A percentile compares a stretch with the other conserved stretches of the same genome.
These are phyloP conservation scores for Pelecanoides urinatrix DNA, from an alignment of 2,113 vertebrate genomes.

Conservation along the genomic window DNA sequence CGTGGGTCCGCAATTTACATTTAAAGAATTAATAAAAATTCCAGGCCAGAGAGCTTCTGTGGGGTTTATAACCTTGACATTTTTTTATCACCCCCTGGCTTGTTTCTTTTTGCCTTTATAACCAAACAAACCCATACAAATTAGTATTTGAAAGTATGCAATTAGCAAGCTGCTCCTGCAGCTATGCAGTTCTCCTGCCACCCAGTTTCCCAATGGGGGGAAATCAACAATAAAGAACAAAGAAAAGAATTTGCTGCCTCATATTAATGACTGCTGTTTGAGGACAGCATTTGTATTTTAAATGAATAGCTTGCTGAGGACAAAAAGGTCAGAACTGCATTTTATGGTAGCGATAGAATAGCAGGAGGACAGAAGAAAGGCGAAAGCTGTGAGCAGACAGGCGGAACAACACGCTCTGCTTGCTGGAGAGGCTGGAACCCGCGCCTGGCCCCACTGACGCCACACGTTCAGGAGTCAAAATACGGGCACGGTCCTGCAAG, in stretches of 20 bases:
- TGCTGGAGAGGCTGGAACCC: not conserved
- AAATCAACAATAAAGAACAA: slow-evolving; percentile 75
- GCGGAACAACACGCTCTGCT: slow-evolving; percentile 12
- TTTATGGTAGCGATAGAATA: slow-evolving; percentile 39
- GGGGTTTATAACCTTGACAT: slow-evolving; percentile 74
- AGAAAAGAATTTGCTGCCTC: slow-evolving; percentile 70
- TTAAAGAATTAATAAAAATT: slow-evolving; percentile 85
- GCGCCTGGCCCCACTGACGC: not conserved
- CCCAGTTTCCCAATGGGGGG: slow-evolving; percentile 48
- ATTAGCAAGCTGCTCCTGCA: slow-evolving; percentile 68
- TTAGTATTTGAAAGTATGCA: slow-evolving; percentile 71
- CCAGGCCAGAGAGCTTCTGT: slow-evolving; percentile 63
- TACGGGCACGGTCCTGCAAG: not conserved
- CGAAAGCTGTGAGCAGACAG: not conserved
- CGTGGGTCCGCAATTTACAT: slow-evolving; percentile 72
- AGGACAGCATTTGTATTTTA: slow-evolving; percentile 51
- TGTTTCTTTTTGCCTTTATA: slow-evolving; percentile 57
- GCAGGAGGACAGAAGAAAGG: slow-evolving; percentile 40
- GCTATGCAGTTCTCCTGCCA: slow-evolving; percentile 62
- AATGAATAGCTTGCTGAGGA: slow-evolving; percentile 66
- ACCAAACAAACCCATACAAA: slow-evolving; percentile 64
- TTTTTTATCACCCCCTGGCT: slow-evolving; percentile 64
- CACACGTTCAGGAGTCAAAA: not conserved
- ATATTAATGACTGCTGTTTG: slow-evolving; percentile 65
- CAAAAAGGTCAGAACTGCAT: slow-evolving; percentile 69